Evolutionary conservation across 2,888 invertebrate species (phyloP).

Genomic region (Erebia ligea): DNA sequence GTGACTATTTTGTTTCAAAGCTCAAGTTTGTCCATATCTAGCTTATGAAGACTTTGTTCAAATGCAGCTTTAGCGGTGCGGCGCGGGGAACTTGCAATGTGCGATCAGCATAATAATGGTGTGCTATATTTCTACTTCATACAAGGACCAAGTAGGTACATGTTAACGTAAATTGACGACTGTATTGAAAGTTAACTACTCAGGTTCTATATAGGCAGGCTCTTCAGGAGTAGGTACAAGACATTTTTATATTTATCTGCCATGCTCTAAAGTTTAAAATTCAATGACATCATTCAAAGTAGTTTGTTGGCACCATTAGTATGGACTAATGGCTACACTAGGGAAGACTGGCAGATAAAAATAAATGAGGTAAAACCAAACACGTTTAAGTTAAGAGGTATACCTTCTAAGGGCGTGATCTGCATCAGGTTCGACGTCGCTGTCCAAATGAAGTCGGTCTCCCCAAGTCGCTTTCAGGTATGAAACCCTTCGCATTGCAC

Average conservation of each 20-base stretch:
- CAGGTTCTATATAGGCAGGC: conserved; percentile 42
- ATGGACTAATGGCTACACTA: background rate
- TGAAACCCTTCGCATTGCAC: conserved; percentile 94
- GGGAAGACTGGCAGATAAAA: conserved; percentile 35
- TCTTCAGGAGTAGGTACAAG: conserved; percentile 7
- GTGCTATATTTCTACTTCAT: conserved; percentile 38
- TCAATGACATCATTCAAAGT: background rate
- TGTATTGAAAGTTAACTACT: conserved; percentile 45
- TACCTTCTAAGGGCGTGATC: conserved; percentile 88
- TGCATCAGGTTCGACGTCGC: conserved; percentile 84
- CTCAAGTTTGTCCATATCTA: no score
- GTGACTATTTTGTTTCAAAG: no score
- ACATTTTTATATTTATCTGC: conserved; percentile 31
- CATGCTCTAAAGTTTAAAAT: conserved; percentile 2
- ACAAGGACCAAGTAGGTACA: conserved; percentile 34
- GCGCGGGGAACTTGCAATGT: background rate
- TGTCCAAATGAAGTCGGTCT: conserved; percentile 88
- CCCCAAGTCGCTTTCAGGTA: conserved; percentile 97
- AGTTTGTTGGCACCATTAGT: background rate
- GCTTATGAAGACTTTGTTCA: no score
- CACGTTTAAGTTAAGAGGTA: background rate
- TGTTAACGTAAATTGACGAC: conserved; percentile 38
- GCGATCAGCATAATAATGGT: conserved; percentile 20
- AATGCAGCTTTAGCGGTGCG: background rate
- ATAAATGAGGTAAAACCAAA: background rate